Evolutionary conservation across 2,113 vertebrate genomes (phyloP).

Genomic region (Chaetorhynchus papuensis): DNA sequence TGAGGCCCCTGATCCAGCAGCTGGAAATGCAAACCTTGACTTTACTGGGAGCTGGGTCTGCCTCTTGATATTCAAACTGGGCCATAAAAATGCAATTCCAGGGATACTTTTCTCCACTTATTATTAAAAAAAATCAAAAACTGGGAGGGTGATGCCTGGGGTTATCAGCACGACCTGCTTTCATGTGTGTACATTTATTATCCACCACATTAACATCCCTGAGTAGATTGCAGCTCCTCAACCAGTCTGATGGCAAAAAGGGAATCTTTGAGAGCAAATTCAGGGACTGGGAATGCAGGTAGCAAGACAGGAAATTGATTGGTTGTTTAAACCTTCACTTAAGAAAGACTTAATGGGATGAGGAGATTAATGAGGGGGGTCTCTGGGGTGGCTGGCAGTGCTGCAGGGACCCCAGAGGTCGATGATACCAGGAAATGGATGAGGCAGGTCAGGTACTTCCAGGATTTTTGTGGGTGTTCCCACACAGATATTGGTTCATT

Average conservation of each 20-base stretch:
- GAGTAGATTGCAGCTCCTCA: not conserved
- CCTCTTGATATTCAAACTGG: not conserved
- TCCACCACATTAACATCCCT: not conserved
- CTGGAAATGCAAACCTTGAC: not conserved
- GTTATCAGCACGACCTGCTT: not conserved
- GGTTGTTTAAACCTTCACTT: not conserved
- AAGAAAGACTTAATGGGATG: constrained; percentile 4
- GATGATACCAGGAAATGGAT: not conserved
- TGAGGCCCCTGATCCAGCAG: not conserved
- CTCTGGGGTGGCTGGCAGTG: not conserved
- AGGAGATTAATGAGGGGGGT: not conserved
- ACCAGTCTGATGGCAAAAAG: not conserved
- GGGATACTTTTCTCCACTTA: not conserved
- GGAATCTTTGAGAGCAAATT: not conserved
- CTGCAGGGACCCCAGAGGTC: not conserved
- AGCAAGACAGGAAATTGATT: not conserved
- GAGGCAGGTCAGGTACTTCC: not conserved
- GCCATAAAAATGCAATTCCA: not conserved
- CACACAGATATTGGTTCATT: rapidly evolving
- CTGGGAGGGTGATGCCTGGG: not conserved
- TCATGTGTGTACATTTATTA: not conserved
- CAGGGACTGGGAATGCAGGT: not conserved
- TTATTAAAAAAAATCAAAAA: not conserved
- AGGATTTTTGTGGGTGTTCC: not conserved
- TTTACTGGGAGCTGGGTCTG: not conserved